phyloP scores from a whole-genome alignment of 2,797 vertebrate genomes.

The Hemitrygon akajei region DNA sequence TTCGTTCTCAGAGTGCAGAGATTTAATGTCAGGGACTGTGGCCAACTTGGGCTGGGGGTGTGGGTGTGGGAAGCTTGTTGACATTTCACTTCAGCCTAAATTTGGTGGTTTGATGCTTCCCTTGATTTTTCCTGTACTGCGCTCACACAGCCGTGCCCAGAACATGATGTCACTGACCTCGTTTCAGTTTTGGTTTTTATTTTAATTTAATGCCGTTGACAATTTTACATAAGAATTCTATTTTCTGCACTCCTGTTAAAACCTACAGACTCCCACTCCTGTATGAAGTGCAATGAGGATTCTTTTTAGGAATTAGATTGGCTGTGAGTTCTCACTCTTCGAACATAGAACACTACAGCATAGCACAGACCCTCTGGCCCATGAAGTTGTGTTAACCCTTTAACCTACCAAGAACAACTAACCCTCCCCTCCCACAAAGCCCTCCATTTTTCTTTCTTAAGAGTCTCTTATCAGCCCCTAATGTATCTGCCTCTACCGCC shows the following conservation, averaged over 20 bases:
- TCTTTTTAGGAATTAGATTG: background rate
- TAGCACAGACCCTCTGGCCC: too few relatives aligned
- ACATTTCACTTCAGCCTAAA: background rate
- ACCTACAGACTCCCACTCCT: background rate
- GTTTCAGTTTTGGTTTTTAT: too few relatives aligned
- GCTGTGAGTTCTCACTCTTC: background rate
- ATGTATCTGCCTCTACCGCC: too few relatives aligned
- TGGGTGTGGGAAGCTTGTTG: background rate
- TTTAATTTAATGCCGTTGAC: background rate
- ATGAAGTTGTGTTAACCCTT: too few relatives aligned
- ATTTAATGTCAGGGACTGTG: background rate
- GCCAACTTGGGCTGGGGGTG: background rate
- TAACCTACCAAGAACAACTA: too few relatives aligned
- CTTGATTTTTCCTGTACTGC: background rate
- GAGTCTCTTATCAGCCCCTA: too few relatives aligned
- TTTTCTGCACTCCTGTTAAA: background rate
- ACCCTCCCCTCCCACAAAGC: too few relatives aligned
- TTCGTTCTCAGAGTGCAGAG: background rate
- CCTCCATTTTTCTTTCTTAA: too few relatives aligned
- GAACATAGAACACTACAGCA: too few relatives aligned
- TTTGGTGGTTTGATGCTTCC: background rate
- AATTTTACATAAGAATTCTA: background rate
- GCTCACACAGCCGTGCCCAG: background rate
- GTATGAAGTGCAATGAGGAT: background rate
- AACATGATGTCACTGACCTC: background rate